A percentile compares a stretch with the other conserved stretches of the same genome.
Conservation (phyloP, 2,113 vertebrate species). For the Cynocephalus volans region DNA sequence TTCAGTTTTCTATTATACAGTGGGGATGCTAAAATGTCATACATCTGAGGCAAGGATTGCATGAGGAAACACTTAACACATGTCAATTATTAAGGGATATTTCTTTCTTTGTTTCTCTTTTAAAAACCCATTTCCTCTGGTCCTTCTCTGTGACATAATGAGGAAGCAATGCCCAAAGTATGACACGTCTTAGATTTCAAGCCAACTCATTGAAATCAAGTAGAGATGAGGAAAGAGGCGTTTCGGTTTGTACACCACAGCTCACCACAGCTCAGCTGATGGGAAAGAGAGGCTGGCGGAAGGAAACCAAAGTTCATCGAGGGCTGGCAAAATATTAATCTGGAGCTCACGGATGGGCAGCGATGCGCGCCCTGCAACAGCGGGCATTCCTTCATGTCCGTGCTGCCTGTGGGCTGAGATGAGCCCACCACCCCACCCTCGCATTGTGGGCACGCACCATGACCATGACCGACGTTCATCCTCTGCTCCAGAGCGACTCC, state of each 20-base stretch:
- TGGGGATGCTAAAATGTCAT: neutral
- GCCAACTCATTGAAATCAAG: neutral
- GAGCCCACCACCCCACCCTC: neutral
- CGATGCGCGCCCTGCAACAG: neutral
- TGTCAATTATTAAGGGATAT: neutral
- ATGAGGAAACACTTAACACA: neutral
- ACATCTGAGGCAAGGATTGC: neutral
- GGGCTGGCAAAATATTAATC: conserved; percentile 85
- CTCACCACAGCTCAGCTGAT: neutral
- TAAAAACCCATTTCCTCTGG: neutral
- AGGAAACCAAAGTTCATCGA: conserved; percentile 71
- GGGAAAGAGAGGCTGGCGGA: conserved; percentile 68
- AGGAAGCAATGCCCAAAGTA: neutral
- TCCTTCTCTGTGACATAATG: neutral
- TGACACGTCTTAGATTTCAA: neutral
- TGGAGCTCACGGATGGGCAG: conserved; percentile 70
- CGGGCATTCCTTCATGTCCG: neutral
- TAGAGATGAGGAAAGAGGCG: neutral
- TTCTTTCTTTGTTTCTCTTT: conserved; percentile 34
- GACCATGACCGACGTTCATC: accelerated
- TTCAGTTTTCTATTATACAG: neutral
- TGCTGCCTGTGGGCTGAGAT: neutral
- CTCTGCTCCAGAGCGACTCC: neutral
- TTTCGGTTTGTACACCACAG: neutral
- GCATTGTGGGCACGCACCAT: neutral